Evolutionary conservation across 2,113 vertebrate genomes (phyloP), one percentile per base, ranked within the genome.

Genomic region (Ondatra zibethicus): DNA sequence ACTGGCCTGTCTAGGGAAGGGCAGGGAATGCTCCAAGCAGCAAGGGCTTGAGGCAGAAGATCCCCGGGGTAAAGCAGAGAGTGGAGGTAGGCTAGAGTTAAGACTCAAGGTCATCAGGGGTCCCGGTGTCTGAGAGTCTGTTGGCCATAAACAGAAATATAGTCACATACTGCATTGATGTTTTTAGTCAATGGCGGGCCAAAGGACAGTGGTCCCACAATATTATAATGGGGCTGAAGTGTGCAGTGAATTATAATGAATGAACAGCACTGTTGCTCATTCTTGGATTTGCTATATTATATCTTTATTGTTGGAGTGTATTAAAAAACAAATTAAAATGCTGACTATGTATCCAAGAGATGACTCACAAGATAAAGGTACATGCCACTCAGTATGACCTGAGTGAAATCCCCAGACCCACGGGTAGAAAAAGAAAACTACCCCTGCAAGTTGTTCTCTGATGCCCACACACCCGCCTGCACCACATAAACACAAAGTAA

Each of bases 11-110:
- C 27, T 1, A n/a, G 52, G n/a, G 42, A 85, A 66, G 25, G 42
- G 39, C 27, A 14, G 55, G 65, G 19, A n/a, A 55, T 7, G 0
- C 45, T 89, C 78, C 39, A n/a, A 88, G 72, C 39, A 85, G 36
- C 55, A 63, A 55, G 76, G 33, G 29, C 77, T 21, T 73, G 82
- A 86, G 58, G 91, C 42, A 50, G 65, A 68, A 80, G 61, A 42
- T 66, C 52, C 10, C 0, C 5, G 63, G 65, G 39, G 2, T 78
- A 1, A 25, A 75, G 72, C 47, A 11, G 10, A n/a, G 10, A 61
- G 31, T 1, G 2, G 23, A 3, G 7, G 3, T 21, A 21, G 5
- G 9, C 27, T 14, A 36, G 45, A 65, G 39, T 0, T 61, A 27
- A 66, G 63, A 72, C 70, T 36, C 5, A 50, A 23, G 36, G 52